Percentiles rank a stretch among this genome's conserved stretches.
These are phyloP conservation scores for Pyxicephalus adspersus DNA, from an alignment of 2,113 vertebrate species.

Conservation along the genomic window DNA sequence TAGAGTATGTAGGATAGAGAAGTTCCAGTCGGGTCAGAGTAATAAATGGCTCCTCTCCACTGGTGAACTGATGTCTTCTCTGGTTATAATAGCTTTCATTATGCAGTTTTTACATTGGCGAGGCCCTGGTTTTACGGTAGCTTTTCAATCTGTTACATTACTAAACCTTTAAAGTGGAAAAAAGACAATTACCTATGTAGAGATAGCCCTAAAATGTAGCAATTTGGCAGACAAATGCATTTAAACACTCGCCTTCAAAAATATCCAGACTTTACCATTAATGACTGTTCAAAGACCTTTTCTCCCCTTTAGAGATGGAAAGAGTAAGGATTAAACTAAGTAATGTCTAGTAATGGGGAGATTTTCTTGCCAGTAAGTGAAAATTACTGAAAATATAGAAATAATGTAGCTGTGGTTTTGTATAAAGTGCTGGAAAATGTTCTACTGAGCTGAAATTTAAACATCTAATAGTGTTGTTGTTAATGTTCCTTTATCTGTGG, in stretches of 20 bases:
- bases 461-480: too few relatives aligned
- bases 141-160: constrained; percentile 70
- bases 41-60: constrained; percentile 69
- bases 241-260: constrained; percentile 60
- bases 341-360: constrained; percentile 48
- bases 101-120: constrained; percentile 67
- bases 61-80: constrained; percentile 68
- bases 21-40: constrained; percentile 71
- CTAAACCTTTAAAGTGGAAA: constrained; percentile 65
- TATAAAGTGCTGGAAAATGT: too few relatives aligned
- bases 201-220: constrained; percentile 66
- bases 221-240: constrained; percentile 63
- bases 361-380: constrained; percentile 37
- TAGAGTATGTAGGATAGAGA: constrained; percentile 75
- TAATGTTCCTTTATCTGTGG: too few relatives aligned
- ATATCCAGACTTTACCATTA: constrained; percentile 51
- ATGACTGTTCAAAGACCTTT: constrained; percentile 14
- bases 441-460: too few relatives aligned
- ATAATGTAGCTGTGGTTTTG: not conserved
- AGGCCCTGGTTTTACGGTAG: constrained; percentile 64
- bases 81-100: constrained; percentile 66
- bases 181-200: constrained; percentile 72
- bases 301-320: constrained; percentile 54
- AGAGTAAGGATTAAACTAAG: constrained; percentile 15
- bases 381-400: not conserved